These are phyloP conservation scores for Alectoris magna DNA, from an alignment of 2,797 vertebrate species.

Conservation along the genomic window DNA sequence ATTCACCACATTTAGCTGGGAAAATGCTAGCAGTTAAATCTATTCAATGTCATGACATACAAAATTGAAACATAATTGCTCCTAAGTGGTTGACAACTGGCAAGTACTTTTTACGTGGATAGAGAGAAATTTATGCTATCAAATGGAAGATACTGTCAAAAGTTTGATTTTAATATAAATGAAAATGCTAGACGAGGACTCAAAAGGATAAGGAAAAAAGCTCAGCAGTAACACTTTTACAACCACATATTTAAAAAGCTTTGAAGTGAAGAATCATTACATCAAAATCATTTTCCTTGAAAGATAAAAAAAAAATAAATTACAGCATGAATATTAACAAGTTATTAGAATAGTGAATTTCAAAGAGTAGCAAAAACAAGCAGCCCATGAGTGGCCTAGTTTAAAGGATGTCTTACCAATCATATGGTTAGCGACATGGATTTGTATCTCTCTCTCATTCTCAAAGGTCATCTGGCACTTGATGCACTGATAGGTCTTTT, in stretches of 20 bases:
- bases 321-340: slow-evolving; percentile 58
- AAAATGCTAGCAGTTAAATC: slow-evolving; percentile 75
- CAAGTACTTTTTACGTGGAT: slow-evolving; percentile 72
- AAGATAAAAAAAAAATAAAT: slow-evolving; percentile 45
- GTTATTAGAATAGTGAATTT: background rate
- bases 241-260: slow-evolving; percentile 67
- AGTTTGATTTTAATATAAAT: slow-evolving; percentile 65
- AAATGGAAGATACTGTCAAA: slow-evolving; percentile 77
- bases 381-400: background rate
- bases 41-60: slow-evolving; percentile 79
- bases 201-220: slow-evolving; percentile 43
- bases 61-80: slow-evolving; percentile 77
- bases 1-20: slow-evolving; percentile 66
- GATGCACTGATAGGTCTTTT: slow-evolving; percentile 99
- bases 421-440: slow-evolving; percentile 99
- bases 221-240: slow-evolving; percentile 37
- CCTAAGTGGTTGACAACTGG: slow-evolving; percentile 76
- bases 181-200: slow-evolving; percentile 54
- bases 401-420: slow-evolving; percentile 89
- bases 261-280: slow-evolving; percentile 62
- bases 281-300: slow-evolving; percentile 60
- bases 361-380: slow-evolving; percentile 32
- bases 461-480: slow-evolving; percentile 99
- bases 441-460: slow-evolving; percentile 98
- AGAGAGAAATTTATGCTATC: slow-evolving; percentile 71